Evolutionary conservation across 2,797 vertebrate species (phyloP), one percentile per base, ranked within the genome.

Genomic region (Eulemur mongoz): DNA sequence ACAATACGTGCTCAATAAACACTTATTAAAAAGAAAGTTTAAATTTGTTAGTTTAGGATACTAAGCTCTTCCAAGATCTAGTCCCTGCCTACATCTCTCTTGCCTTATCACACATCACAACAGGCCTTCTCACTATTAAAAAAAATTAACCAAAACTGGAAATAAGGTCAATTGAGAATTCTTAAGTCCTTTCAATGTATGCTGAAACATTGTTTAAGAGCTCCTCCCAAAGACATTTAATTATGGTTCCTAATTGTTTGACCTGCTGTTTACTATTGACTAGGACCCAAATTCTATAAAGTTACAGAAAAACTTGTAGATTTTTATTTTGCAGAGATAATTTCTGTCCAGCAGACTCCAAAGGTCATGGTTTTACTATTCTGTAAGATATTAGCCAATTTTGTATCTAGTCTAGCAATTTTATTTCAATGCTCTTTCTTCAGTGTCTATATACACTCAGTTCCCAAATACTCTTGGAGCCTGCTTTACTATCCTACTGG

Each of bases 121-220:
- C 9, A 48, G 20, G 15, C 30, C 78, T 61, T 95, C 82, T 88
- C 65, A 22, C 14, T 50, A 22, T 88, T 72, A 82, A 94, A 83
- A 94, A 94, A 94, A 83, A 73, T 59, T 45, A 69, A 50, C 43
- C 76, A 32, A 80, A 90, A 86, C 7, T 81, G 22, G 59, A 87
- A 72, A 89, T 67, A 82, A 81, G 27, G 40, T 87, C 43, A 76
- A 76, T 48, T 23, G 83, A 88, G 72, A 93, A 91, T 76, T 70
- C 1, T 35, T 27, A 76, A 67, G 65, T 18, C 48, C 69, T 69
- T 73, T 67, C 54, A 80, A 20, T 50, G 1, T 54, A 50, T 7
- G 89, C 70, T 54, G 30, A 94, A 95, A 92, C 8, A 48, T 4
- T 80, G 18, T 91, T 89, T 75, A 80, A 84, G 23, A 91, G 67